phyloP scores from a whole-genome alignment of 30 jellyfish, hydroid and myxozoan genomes.

The Aurelia sp. region DNA sequence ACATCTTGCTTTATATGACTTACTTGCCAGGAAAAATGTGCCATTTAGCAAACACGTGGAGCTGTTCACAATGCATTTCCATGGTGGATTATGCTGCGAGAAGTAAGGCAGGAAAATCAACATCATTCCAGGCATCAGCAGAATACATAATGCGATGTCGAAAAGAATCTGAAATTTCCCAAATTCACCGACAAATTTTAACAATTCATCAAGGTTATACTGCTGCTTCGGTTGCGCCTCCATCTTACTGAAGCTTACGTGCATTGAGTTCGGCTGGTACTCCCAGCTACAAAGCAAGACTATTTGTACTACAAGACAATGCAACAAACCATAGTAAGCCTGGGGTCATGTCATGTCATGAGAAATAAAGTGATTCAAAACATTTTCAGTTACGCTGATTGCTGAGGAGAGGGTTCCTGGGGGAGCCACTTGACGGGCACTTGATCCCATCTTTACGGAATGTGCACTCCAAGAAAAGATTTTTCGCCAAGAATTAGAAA shows the following conservation, averaged over 20 bases:
- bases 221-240: not conserved
- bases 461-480: no score
- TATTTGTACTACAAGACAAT: no score
- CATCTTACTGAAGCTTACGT: not conserved
- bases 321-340: no score
- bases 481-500: no score
- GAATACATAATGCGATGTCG: slow-evolving; percentile 59
- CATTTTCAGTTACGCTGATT: no score
- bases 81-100: slow-evolving; percentile 90
- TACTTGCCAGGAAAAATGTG: slow-evolving; percentile 12
- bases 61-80: slow-evolving; percentile 90
- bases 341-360: no score
- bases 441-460: no score
- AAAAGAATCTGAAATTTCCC: slow-evolving; percentile 81
- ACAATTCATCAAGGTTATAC: slow-evolving; percentile 69
- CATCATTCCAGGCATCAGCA: slow-evolving; percentile 75
- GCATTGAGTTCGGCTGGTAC: no score
- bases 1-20: slow-evolving; percentile 45
- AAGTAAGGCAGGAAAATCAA: slow-evolving; percentile 80
- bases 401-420: no score
- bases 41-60: slow-evolving; percentile 76
- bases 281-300: no score
- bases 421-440: no score
- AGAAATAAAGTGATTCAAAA: no score
- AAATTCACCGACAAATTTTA: slow-evolving; percentile 86